Percentiles rank a stretch among this genome's conserved stretches.
These are phyloP conservation scores for Solenopsis invicta DNA, from an alignment of 1,140 invertebrate species.

Conservation along the genomic window DNA sequence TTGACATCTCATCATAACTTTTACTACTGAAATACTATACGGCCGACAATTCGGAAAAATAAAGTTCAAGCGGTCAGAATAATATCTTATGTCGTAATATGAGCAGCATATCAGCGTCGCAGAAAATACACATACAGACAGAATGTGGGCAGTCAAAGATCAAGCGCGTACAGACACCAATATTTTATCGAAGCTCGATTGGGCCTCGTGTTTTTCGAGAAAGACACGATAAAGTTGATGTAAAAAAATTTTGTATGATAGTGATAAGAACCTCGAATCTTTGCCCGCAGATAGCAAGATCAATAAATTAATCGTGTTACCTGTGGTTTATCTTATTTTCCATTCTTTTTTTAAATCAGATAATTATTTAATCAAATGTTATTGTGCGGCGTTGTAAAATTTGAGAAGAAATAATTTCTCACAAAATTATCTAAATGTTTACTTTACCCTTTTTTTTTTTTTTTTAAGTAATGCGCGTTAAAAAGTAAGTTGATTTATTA, in stretches of 20 bases:
- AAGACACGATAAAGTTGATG: conserved; percentile 54
- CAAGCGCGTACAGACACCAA: conserved; percentile 79
- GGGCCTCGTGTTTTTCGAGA: conserved; percentile 36
- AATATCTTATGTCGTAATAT: conserved; percentile 63
- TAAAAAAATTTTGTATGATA: conserved; percentile 28
- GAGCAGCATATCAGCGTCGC: conserved; percentile 81
- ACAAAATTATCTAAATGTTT: neutral
- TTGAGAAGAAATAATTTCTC: neutral
- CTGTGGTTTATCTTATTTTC: neutral
- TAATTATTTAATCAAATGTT: conserved; percentile 2
- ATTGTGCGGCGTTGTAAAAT: neutral
- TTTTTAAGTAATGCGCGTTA: neutral
- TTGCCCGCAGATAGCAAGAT: neutral
- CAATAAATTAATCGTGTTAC: neutral
- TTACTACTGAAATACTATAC: conserved; percentile 14
- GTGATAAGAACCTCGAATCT: conserved; percentile 60
- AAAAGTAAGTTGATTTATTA: neutral
- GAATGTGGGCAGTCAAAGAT: conserved; percentile 75
- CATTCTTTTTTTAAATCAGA: neutral
- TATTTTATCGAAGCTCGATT: conserved; percentile 55
- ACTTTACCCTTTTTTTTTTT: neutral
- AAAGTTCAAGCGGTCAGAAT: conserved; percentile 60
- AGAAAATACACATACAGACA: conserved; percentile 80
- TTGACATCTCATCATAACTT: neutral
- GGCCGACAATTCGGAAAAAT: conserved; percentile 47